Evolutionary conservation across 1,140 invertebrate genomes (phyloP), one percentile per base, ranked within the genome.

Genomic region (Stegodyphus mimosarum): DNA sequence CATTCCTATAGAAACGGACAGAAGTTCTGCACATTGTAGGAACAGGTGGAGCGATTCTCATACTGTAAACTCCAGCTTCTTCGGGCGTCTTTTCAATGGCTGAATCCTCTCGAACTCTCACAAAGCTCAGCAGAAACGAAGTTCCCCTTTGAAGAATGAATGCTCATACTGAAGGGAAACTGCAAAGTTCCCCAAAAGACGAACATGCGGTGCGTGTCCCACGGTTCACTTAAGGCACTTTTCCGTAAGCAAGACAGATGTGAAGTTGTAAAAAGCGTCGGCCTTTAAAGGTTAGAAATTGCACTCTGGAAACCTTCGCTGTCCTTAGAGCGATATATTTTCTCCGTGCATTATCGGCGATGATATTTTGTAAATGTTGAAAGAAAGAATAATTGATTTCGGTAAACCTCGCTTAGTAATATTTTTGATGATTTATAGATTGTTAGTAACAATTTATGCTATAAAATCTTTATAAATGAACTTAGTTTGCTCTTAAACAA

Each of bases 181-280:
- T 49, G 67, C 51, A 63, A 80, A 70, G 15, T 49, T 72, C 50
- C 69, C 17, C 17, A 66, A 50, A 66, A 66, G 69, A 71, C 66
- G 69, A 80, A 80, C 78, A 80, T 33, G 52, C 51, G 78, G 78
- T 18, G 18, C 10, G 69, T 11, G 33, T 80, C 78, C 69, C 78
- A 80, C 78, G 78, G 11, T 80, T 72, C 78, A 80, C 78, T 80
- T 80, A 80, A 63, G 67, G 69, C 69, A 80, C 78, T 80, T 72
- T 71, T 64, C 78, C 49, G 78, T 80, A 72, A 80, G 78, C 78
- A 80, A 80, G 78, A 80, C 78, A 80, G 78, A 80, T 79, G 77
- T 79, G 77, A 79, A 79, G 77, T 80, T 80, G 78, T 80, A 80
- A 80, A 80, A 80, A 80, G 78, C 78, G 78, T 63, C 53, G 52